Percentiles rank a stretch among this genome's conserved stretches.
Evolutionary conservation across 2,113 vertebrate species (phyloP).

Genomic region (Caranx melampygus): DNA sequence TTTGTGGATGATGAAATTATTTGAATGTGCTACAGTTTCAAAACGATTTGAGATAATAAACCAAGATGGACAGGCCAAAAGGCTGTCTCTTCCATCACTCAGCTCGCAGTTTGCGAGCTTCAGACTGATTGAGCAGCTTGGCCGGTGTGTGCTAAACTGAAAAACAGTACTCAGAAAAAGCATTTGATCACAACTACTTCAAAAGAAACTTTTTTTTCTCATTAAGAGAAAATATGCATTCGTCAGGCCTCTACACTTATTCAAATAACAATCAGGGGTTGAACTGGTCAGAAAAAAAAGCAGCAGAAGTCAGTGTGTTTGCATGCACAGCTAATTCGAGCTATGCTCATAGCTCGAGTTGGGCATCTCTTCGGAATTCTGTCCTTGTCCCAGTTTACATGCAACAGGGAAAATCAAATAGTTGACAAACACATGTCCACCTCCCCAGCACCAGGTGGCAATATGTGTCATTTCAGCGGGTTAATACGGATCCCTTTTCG

Average conservation of each 20-base stretch:
- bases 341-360: too few species aligned
- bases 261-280: background rate
- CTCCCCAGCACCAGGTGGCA: too few species aligned
- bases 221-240: background rate
- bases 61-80: background rate
- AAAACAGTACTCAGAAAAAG: background rate
- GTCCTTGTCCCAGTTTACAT: too few species aligned
- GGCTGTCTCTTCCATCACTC: background rate
- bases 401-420: too few species aligned
- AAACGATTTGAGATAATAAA: constrained; percentile 8
- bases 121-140: background rate
- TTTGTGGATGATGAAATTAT: constrained; percentile 21
- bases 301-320: too few species aligned
- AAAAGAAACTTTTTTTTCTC: background rate
- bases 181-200: background rate
- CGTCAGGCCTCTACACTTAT: background rate
- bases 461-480: too few species aligned
- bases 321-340: too few species aligned
- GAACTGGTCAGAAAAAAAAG: background rate
- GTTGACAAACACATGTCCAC: too few species aligned
- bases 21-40: constrained; percentile 6
- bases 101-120: background rate
- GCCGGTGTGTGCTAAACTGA: background rate
- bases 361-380: too few species aligned
- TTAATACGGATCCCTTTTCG: too few species aligned